Evolutionary conservation across 2,888 invertebrate species (phyloP), one percentile per base, ranked within the genome.

Genomic region (Ophion costatus): DNA sequence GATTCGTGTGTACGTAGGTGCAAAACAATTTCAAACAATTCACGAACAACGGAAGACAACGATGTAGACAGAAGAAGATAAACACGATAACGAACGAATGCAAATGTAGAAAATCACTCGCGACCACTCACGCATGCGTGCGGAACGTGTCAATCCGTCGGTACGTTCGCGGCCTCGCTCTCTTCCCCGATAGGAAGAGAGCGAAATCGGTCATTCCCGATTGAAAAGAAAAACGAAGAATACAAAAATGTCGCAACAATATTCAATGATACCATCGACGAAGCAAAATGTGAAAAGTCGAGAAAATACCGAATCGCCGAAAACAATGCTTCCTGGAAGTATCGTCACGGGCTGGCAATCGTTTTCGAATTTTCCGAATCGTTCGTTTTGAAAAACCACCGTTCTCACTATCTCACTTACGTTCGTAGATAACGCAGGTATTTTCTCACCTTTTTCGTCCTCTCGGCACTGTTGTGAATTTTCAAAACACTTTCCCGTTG

Each of bases 171-270:
- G 76, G 33, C 57, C 67, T 76, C 38, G 57, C 57, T 76, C 24
- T 77, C 5, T 51, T 17, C 4, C 67, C 67, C 77, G 59, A 42
- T 66, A 9, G 66, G 51, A 33, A 45, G 42, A 67, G 33, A 61
- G 61, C 33, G 22, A 7, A 42, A 66, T 61, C 70, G 29, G 79
- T 75, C 81, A 82, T 86, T 84, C 80, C 83, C 70, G 76, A 66
- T 75, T 29, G 11, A 10, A 66, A 59, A 11, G 17, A 67, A 57
- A 29, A 38, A 42, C 59, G 64, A 64, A 10, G n/a, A 51, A 38
- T 20, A 73, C 59, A 29, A 29, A 29, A 0, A 29, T 29, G 29
- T 17, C 17, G 5, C 20, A 69, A 11, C 45, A 67, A 59, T 22
- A 70, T 24, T 33, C n/a, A 64, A 42, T 24, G 1, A 59, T 29